phyloP scores from a whole-genome alignment of 2,888 invertebrate species.

The Leptopilina syphax region DNA sequence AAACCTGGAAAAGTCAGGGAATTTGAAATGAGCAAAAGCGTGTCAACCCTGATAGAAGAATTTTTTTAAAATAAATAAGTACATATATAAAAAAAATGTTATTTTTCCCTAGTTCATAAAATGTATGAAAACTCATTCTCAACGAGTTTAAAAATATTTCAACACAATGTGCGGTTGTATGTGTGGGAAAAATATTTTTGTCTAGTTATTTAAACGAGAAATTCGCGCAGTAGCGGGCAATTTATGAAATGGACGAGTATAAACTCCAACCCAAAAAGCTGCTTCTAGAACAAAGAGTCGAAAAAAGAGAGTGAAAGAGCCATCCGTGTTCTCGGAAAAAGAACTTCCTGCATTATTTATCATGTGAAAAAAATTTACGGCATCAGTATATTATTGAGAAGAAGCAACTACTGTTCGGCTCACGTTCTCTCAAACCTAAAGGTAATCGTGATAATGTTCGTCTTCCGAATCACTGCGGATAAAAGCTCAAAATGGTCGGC shows the following conservation, averaged over 20 bases:
- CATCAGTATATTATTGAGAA: slow-evolving; percentile 37
- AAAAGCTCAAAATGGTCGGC: slow-evolving; percentile 24
- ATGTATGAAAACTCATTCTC: background rate
- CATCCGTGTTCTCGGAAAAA: background rate
- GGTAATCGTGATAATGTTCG: slow-evolving; percentile 40
- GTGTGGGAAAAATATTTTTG: background rate
- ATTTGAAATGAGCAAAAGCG: too few species aligned
- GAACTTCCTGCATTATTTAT: slow-evolving; percentile 26
- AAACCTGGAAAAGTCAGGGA: too few species aligned
- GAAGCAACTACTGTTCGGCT: slow-evolving; percentile 32
- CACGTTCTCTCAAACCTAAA: slow-evolving; percentile 33
- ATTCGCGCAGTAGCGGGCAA: slow-evolving; percentile 2
- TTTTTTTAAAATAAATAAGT: too few species aligned
- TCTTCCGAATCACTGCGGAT: slow-evolving; percentile 39
- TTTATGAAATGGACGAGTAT: slow-evolving; percentile 34
- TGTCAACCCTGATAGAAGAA: too few species aligned
- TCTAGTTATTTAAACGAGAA: background rate
- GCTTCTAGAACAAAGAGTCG: slow-evolving; percentile 35
- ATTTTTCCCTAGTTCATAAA: background rate
- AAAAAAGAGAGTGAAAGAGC: slow-evolving; percentile 12
- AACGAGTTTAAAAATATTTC: background rate
- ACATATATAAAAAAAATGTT: background rate
- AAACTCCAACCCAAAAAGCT: slow-evolving; percentile 25
- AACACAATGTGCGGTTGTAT: background rate
- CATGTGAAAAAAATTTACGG: slow-evolving; percentile 33